These are phyloP conservation scores for Clarias platycephalus DNA, from an alignment of 2,797 vertebrate genomes.

Conservation along the genomic window DNA sequence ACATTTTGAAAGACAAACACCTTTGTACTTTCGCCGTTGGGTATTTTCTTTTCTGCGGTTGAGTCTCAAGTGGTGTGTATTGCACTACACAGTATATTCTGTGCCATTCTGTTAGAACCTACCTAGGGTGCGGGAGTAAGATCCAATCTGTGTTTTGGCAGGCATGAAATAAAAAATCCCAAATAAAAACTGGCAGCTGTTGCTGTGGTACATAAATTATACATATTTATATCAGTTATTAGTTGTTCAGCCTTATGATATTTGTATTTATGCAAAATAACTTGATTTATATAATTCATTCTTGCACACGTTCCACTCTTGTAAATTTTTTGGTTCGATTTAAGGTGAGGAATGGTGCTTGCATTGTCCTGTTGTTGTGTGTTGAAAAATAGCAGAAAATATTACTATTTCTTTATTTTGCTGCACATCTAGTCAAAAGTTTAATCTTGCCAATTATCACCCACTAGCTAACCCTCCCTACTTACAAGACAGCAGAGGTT, in stretches of 20 bases:
- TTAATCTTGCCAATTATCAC: not conserved
- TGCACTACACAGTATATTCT: not conserved
- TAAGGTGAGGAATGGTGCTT: not conserved
- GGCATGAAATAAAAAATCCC: conserved; percentile 2
- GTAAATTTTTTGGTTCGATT: not conserved
- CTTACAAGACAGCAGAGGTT: not conserved
- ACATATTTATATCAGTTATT: not conserved
- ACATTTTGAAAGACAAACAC: not conserved
- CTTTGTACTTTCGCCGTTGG: conserved; percentile 1
- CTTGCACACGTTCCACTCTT: not conserved
- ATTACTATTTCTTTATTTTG: not conserved
- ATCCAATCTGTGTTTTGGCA: not conserved
- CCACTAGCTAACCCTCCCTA: not conserved
- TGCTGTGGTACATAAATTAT: not conserved
- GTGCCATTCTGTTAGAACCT: not conserved
- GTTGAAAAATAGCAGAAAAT: not conserved
- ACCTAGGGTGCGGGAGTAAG: not conserved
- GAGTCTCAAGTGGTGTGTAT: conserved; percentile 6
- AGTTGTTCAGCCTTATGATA: not conserved
- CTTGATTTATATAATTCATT: not conserved
- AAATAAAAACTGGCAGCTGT: conserved; percentile 13
- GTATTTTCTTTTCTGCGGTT: not conserved
- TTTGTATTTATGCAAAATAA: not conserved
- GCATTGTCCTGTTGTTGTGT: not conserved
- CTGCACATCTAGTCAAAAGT: not conserved